Percentiles rank a stretch among this genome's conserved stretches.
phyloP scores from a whole-genome alignment of 2,797 vertebrate species.

The Labroides dimidiatus region DNA sequence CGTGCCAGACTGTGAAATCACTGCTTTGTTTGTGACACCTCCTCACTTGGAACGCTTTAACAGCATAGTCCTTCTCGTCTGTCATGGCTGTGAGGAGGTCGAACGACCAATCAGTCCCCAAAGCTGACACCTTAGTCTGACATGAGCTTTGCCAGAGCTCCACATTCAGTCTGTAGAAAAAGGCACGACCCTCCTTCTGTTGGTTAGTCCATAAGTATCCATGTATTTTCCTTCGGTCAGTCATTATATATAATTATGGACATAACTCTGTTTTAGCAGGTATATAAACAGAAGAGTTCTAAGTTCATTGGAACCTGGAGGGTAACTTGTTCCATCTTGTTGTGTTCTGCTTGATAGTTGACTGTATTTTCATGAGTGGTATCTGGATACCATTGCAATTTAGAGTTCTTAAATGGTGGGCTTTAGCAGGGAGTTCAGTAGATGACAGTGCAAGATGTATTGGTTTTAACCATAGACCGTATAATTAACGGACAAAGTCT shows the following conservation, averaged over 20 bases:
- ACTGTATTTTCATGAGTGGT: background rate
- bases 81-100: conserved; percentile 18
- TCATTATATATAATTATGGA: conserved; percentile 11
- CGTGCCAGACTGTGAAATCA: conserved; percentile 58
- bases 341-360: conserved; percentile 5
- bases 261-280: background rate
- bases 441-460: background rate
- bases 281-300: conserved; percentile 3
- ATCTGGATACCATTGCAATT: background rate
- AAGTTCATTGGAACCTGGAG: background rate
- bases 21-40: conserved; percentile 65
- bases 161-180: conserved; percentile 4
- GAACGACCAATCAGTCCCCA: conserved; percentile 24
- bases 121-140: conserved; percentile 22
- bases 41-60: conserved; percentile 32
- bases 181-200: background rate
- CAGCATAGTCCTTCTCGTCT: conserved; percentile 34
- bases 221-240: conserved; percentile 3
- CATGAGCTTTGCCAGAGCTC: conserved; percentile 28
- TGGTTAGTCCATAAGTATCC: background rate
- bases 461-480: no score
- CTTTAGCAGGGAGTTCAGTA: conserved; percentile 16
- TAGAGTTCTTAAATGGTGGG: background rate
- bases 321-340: conserved; percentile 36
- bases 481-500: no score